Conservation (phyloP, 1,140 invertebrate genomes). For the Caerostris darwini region DNA sequence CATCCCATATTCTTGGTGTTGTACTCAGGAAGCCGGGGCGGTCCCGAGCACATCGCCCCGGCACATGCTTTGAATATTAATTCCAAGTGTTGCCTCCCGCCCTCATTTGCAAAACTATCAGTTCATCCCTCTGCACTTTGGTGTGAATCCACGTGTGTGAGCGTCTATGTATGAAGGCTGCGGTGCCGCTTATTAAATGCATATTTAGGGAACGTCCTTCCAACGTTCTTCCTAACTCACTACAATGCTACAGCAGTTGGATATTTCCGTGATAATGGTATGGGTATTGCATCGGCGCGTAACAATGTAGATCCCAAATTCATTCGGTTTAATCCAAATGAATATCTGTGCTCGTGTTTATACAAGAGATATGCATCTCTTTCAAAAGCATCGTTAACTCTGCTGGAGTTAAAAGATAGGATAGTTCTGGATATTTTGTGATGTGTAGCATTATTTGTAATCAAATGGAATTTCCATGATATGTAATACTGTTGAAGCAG, state of each 20-base stretch:
- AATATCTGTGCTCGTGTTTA: not conserved
- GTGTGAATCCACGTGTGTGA: constrained; percentile 20
- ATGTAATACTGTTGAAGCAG: too few species aligned
- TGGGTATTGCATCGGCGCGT: not conserved
- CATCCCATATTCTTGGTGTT: constrained; percentile 16
- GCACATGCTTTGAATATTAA: constrained; percentile 36
- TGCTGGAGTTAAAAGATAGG: too few species aligned
- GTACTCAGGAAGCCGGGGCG: not conserved
- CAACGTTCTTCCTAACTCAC: not conserved
- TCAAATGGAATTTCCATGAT: too few species aligned
- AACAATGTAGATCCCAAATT: not conserved
- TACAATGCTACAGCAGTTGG: not conserved
- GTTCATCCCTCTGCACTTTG: constrained; percentile 15
- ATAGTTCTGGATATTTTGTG: too few species aligned
- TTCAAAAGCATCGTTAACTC: too few species aligned
- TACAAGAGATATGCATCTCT: too few species aligned
- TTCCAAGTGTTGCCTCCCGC: constrained; percentile 9
- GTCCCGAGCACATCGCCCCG: not conserved
- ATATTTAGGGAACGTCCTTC: not conserved
- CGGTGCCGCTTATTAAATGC: constrained; percentile 16
- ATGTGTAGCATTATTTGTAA: too few species aligned
- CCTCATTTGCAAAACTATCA: constrained; percentile 40
- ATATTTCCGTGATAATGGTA: not conserved
- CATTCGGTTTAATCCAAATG: not conserved
- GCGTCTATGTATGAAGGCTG: not conserved